phyloP scores from a whole-genome alignment of 2,888 invertebrate genomes.

The Anthophora plumipes region DNA sequence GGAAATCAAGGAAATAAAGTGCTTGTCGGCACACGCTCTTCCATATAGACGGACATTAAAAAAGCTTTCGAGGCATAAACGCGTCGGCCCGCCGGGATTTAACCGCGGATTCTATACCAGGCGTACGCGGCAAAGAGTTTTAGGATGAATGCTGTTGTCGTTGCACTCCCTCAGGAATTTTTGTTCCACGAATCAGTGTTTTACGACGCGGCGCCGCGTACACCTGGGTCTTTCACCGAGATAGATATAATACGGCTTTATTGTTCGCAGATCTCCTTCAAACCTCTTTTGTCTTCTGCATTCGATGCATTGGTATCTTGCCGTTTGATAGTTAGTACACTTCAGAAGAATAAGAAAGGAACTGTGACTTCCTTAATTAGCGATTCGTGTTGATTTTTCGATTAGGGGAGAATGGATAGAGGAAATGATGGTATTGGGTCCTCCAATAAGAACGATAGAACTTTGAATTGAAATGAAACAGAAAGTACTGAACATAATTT shows the following conservation, averaged over 20 bases:
- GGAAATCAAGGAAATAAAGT: constrained; percentile 70
- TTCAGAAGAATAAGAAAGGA: too few species aligned
- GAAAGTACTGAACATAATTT: too few species aligned
- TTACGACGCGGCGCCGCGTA: constrained; percentile 32
- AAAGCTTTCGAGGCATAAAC: constrained; percentile 68
- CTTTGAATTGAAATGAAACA: too few species aligned
- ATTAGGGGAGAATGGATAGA: too few species aligned
- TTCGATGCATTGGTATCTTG: constrained; percentile 50
- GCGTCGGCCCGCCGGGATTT: constrained; percentile 66
- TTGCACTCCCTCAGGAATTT: constrained; percentile 57
- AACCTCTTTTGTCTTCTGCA: background rate
- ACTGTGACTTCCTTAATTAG: too few species aligned
- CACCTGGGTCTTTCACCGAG: constrained; percentile 12
- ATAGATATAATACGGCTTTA: background rate
- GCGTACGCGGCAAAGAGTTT: constrained; percentile 11
- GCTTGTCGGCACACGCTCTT: constrained; percentile 58
- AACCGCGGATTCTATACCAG: constrained; percentile 38
- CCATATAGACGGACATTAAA: constrained; percentile 49
- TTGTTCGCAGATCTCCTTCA: constrained; percentile 18
- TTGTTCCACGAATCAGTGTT: constrained; percentile 53
- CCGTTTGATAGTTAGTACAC: constrained; percentile 33
- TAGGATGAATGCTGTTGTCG: constrained; percentile 59
- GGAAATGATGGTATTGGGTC: too few species aligned
- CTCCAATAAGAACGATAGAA: too few species aligned
- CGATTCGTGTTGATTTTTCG: too few species aligned